Evolutionary conservation across 1,140 invertebrate species (phyloP).

Genomic region (Brachionus rotundiformis): DNA sequence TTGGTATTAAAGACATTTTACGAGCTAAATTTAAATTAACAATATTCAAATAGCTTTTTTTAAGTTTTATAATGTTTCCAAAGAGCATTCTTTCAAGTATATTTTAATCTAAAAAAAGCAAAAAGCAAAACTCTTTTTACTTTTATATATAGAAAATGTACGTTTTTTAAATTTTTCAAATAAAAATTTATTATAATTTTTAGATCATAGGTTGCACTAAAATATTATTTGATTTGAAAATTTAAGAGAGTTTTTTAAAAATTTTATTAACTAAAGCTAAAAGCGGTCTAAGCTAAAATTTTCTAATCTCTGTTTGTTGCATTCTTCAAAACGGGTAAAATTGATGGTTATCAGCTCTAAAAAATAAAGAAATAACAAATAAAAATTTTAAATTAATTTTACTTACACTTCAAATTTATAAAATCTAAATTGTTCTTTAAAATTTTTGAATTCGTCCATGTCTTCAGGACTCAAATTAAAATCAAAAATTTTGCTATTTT

Average conservation of each 20-base stretch:
- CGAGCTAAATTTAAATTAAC: not conserved
- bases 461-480: slow-evolving; percentile 36
- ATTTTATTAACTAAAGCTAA: not conserved
- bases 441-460: slow-evolving; percentile 33
- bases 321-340: slow-evolving; percentile 40
- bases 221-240: no score
- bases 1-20: not conserved
- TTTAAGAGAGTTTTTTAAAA: no score
- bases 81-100: not conserved
- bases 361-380: not conserved
- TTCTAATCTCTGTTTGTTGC: not conserved
- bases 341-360: slow-evolving; percentile 30
- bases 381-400: not conserved
- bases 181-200: no score
- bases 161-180: no score
- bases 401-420: slow-evolving; percentile 50
- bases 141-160: not conserved
- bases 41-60: not conserved
- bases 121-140: slow-evolving; percentile 9
- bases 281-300: not conserved
- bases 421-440: slow-evolving; percentile 47
- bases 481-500: slow-evolving; percentile 48
- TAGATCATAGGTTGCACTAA: no score
- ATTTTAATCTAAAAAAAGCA: not conserved
- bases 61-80: not conserved